A percentile compares a stretch with the other conserved stretches of the same genome.
Conservation (phyloP, 2,113 vertebrate genomes). For the Struthio camelus region DNA sequence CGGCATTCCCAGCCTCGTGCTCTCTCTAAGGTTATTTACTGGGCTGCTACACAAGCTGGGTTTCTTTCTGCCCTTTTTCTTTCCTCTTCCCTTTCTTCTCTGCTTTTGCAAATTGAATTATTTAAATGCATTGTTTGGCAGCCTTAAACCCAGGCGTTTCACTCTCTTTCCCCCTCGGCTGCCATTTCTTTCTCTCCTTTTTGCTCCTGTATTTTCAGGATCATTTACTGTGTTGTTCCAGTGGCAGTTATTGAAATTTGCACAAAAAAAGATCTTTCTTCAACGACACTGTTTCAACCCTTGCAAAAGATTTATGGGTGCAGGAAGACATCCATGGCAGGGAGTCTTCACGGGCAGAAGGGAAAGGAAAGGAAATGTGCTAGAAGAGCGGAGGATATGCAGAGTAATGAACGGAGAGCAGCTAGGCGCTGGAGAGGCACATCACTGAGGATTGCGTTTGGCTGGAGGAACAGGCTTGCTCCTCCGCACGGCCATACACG, state of each 20-base stretch:
- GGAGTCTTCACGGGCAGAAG: neutral
- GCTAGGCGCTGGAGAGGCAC: fast-evolving
- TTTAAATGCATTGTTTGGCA: constrained; percentile 74
- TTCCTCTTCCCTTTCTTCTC: neutral
- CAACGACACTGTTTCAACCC: constrained; percentile 35
- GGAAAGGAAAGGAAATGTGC: neutral
- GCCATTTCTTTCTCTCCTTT: constrained; percentile 60
- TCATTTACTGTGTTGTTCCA: constrained; percentile 55
- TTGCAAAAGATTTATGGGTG: constrained; percentile 63
- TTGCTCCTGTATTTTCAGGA: constrained; percentile 65
- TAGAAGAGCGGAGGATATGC: neutral
- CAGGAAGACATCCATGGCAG: constrained; percentile 33
- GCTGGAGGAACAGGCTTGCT: neutral
- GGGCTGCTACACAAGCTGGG: neutral
- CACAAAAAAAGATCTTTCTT: constrained; percentile 53
- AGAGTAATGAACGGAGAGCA: neutral
- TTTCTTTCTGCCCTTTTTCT: neutral
- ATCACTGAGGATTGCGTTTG: fast-evolving
- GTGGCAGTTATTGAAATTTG: constrained; percentile 66
- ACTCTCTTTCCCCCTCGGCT: constrained; percentile 37
- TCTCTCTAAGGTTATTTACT: constrained; percentile 22
- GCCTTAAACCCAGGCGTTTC: constrained; percentile 50
- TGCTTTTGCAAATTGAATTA: constrained; percentile 69
- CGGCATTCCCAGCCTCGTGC: neutral
- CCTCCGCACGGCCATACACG: fast-evolving